Conservation (phyloP, 2,888 invertebrate species). For the Monoplex corrugatus region DNA sequence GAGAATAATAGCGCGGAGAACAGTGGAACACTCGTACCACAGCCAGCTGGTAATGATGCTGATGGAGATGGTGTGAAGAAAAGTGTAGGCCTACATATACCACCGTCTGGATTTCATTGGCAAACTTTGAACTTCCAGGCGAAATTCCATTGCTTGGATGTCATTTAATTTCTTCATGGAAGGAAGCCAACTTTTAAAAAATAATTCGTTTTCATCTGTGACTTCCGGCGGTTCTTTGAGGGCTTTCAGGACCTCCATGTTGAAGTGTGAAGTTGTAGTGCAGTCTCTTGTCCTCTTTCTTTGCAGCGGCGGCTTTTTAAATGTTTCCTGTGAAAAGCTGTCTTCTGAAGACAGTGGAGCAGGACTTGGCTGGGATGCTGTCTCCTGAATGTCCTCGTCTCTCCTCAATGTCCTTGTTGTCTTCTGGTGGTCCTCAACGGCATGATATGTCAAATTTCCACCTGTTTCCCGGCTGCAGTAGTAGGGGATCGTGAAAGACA, state of each 20-base stretch:
- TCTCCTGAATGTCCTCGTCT: slow-evolving; percentile 18
- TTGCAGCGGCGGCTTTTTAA: slow-evolving; percentile 1
- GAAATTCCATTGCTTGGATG: slow-evolving; percentile 37
- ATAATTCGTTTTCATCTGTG: slow-evolving; percentile 1
- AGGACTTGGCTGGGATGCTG: slow-evolving; percentile 17
- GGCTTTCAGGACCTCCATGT: slow-evolving; percentile 30
- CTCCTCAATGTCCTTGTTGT: no score
- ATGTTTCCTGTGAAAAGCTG: slow-evolving; percentile 33
- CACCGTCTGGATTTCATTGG: slow-evolving; percentile 46
- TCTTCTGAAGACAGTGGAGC: slow-evolving; percentile 23
- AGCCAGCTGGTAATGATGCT: slow-evolving; percentile 56
- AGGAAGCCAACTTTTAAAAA: slow-evolving; percentile 35
- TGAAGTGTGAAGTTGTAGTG: slow-evolving; percentile 4
- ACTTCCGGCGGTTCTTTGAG: slow-evolving; percentile 25
- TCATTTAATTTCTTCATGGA: slow-evolving; percentile 33
- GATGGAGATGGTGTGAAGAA: slow-evolving; percentile 55
- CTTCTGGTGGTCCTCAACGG: slow-evolving; percentile 12
- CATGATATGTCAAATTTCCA: background rate
- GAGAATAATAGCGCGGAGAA: no score
- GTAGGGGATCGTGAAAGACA: slow-evolving; percentile 25
- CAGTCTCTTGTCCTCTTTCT: slow-evolving; percentile 27
- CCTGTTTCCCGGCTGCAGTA: slow-evolving; percentile 31
- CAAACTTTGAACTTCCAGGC: background rate
- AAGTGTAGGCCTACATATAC: slow-evolving; percentile 59
- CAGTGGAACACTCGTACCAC: slow-evolving; percentile 52